phyloP scores from a whole-genome alignment of 2,888 invertebrate species.

The Automeris io region DNA sequence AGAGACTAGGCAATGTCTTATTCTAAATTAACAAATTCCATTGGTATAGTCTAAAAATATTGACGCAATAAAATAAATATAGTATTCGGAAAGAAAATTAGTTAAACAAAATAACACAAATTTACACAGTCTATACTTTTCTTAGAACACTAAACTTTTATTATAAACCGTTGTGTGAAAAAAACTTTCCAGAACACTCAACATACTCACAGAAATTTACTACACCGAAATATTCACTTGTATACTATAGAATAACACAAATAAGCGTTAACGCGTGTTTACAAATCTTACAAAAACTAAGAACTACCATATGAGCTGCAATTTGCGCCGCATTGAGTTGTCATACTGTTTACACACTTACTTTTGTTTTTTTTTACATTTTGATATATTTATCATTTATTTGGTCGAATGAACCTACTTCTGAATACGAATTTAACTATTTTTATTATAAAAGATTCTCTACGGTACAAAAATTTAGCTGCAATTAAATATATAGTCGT shows the following conservation, averaged over 20 bases:
- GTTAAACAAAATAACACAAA: too few species aligned
- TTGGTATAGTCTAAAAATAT: too few species aligned
- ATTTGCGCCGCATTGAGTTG: not conserved
- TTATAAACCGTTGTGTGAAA: not conserved
- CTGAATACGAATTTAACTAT: too few species aligned
- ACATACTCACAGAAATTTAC: not conserved
- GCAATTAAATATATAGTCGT: not conserved
- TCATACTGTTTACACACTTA: too few species aligned
- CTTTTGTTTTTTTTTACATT: too few species aligned
- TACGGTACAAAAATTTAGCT: not conserved
- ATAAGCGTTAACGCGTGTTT: not conserved
- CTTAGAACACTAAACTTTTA: not conserved
- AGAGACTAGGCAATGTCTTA: too few species aligned
- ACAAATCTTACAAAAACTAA: not conserved
- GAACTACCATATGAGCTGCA: not conserved
- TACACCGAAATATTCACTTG: not conserved
- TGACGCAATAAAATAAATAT: too few species aligned
- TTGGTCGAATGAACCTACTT: too few species aligned
- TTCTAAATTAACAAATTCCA: too few species aligned
- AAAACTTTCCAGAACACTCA: not conserved
- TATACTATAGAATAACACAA: constrained; percentile 1
- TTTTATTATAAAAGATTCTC: too few species aligned
- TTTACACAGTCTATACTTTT: not conserved
- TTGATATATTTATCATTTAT: not conserved
- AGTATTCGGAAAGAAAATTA: too few species aligned